Base-by-base conservation (phyloP, 1,140 invertebrate genomes). In the Nasonia longicornis region DNA sequence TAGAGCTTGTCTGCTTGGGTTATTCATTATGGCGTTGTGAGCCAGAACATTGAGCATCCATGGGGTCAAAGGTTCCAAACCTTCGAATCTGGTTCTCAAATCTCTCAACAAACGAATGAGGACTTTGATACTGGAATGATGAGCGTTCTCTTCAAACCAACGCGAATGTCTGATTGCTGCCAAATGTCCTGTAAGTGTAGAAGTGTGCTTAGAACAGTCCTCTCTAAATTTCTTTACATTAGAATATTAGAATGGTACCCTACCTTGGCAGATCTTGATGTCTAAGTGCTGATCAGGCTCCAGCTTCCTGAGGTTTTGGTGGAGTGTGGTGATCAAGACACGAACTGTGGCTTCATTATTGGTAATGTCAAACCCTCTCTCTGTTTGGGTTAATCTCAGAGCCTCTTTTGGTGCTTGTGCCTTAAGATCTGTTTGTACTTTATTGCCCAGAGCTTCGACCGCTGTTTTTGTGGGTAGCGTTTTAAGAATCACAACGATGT, bases 71-170 rank as follows among this genome's bases (percentile, higher is more conserved):
- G 97, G 95, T 80, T 97, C 93, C 67, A 99, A 94, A 4, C 97
- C 97, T 84, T 97, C 94, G 91, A 98, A 98, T 77, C 98, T 93
- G 69, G 93, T 94, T 85, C 95, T 94, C 83, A 99, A 92, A 91
- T 99, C 98, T 85, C 97, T 94, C 2, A 99, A 90, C 26, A 99
- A 92, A 16, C 98, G 93, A 84, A 99, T 98, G 0, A 99, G 90
- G 16, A 98, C 96, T 92, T 99, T 99, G 73, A 99, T 98, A 45
- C 97, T 97, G 4, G 98, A 98, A 90, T 99, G 97, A 89, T 97
- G 97, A 8, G 97, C 98, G 90, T 98, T 98, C 91, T 99, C 98
- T 89, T 99, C 98, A 90, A 99, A 99, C 98, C 98, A 99, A 4
- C 97, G 94, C 52, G 96, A 96, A 89, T 99, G 98, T 79, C 98